A percentile compares a stretch with the other conserved stretches of the same genome.
Conservation (phyloP, 2,888 invertebrate genomes). For the Dasysyrphus tricinctus region DNA sequence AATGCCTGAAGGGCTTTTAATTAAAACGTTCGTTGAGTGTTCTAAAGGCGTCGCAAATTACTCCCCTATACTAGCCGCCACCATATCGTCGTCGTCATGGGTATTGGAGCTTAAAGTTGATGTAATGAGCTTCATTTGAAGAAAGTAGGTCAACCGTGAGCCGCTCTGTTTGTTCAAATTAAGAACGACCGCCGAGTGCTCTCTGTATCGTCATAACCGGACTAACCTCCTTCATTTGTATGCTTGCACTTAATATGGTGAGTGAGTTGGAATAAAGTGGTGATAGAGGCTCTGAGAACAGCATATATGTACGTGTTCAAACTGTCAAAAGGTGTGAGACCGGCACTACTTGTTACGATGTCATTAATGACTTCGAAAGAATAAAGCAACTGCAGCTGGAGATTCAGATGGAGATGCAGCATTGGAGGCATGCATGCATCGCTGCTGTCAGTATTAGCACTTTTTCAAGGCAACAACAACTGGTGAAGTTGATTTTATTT, state of each 20-base stretch:
- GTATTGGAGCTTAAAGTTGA: conserved; percentile 26
- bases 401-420: not conserved
- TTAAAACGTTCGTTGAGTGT: conserved; percentile 60
- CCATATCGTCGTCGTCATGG: not conserved
- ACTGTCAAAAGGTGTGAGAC: conserved; percentile 60
- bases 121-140: conserved; percentile 49
- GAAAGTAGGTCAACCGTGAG: conserved; percentile 55
- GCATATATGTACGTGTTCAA: conserved; percentile 44
- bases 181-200: not conserved
- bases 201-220: not conserved
- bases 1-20: conserved; percentile 61
- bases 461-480: conserved; percentile 49
- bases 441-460: not conserved
- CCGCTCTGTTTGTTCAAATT: conserved; percentile 17
- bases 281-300: conserved; percentile 8
- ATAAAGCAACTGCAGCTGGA: conserved; percentile 22
- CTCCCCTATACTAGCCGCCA: conserved; percentile 18
- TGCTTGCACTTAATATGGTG: not conserved
- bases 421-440: not conserved
- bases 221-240: conserved; percentile 7
- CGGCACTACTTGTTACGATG: conserved; percentile 65
- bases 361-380: conserved; percentile 52
- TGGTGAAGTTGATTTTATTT: conserved; percentile 24
- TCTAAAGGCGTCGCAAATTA: conserved; percentile 47
- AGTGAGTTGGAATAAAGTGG: not conserved